Evolutionary conservation across 2,113 vertebrate species (phyloP).

Genomic region (Collichthys lucidus): DNA sequence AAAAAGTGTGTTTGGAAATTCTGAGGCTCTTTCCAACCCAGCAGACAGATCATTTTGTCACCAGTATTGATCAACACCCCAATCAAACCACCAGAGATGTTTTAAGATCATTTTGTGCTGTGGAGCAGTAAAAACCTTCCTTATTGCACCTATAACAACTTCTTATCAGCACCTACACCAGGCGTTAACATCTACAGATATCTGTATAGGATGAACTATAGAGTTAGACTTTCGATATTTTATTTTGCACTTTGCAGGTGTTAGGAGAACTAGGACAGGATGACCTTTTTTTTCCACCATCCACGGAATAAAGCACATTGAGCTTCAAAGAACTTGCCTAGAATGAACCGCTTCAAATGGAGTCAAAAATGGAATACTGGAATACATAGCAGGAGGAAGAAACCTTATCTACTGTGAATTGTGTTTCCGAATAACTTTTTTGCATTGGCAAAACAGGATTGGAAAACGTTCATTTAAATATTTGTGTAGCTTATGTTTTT

Average conservation of each 20-base stretch:
- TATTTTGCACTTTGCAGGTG: conserved; percentile 1
- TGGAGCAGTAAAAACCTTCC: conserved; percentile 6
- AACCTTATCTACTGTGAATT: conserved; percentile 31
- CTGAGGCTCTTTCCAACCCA: too few relatives aligned
- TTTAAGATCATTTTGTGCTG: conserved; percentile 50
- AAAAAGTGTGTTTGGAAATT: conserved; percentile 22
- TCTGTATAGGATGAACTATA: conserved; percentile 5
- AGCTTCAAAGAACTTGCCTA: conserved; percentile 29
- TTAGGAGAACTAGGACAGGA: not conserved
- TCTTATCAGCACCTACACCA: conserved; percentile 45
- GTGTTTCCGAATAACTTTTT: conserved; percentile 30
- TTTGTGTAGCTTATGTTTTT: conserved; percentile 21
- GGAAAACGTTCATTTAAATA: conserved; percentile 22
- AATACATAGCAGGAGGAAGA: conserved; percentile 20
- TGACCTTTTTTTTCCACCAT: conserved; percentile 2
- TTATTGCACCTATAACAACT: conserved; percentile 36
- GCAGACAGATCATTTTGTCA: conserved; percentile 41
- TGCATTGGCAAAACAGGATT: conserved; percentile 13
- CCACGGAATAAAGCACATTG: conserved; percentile 1
- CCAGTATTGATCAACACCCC: conserved; percentile 50
- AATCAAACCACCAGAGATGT: conserved; percentile 39
- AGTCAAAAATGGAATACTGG: conserved; percentile 24
- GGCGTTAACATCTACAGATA: conserved; percentile 24
- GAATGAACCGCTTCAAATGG: conserved; percentile 21
- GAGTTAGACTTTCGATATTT: conserved; percentile 15